Base-by-base conservation (phyloP, 2,888 invertebrate species). In the Dromius quadrimaculatus region DNA sequence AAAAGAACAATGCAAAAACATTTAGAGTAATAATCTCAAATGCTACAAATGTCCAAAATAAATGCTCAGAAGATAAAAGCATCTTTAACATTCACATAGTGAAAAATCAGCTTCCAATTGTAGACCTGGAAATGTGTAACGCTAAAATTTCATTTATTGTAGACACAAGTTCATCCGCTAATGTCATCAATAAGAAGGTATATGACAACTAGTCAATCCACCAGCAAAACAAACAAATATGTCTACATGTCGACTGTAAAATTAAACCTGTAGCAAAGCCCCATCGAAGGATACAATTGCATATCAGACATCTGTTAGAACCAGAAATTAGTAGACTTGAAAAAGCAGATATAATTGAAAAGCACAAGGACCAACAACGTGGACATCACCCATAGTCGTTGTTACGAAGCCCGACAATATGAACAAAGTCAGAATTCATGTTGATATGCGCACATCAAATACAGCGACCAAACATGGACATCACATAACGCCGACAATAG, bases 331-430 rank as follows among this genome's bases (percentile, higher is more conserved):
- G 66, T 4, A 23, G 72, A 20, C 23, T 73, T 28, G 62, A 72
- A 71, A 36, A 72, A 61, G 28, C 65, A 47, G 71, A 71, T 23
- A 71, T 75, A 5, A 74, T 75, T 23, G 75, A 75, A 71, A 43
- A 71, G 70, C 57, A 22, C 43, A 20, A 32, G 72, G 71, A 38
- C 71, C 72, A 20, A 76, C 73, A 23, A 71, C 72, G 4, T 74
- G 73, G 74, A 68, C 73, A 22, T 74, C 74, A 64, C 74, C 72
- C 13, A 74, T 74, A 41, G 74, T 75, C 13, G 50, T 76, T 5
- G 74, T 75, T 9, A 73, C 74, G 6, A 74, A 73, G 71, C 47
- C 19, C 6, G 1, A 69, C 22, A 36, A 71, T 62, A 20, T 19
- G 28, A 0, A 22, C 41, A n/a, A 15, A 15, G 45, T 71, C 11